Percentiles rank a stretch among this genome's conserved stretches.
phyloP scores from a whole-genome alignment of 2,797 vertebrate genomes.

The Pseudochirops cupreus region DNA sequence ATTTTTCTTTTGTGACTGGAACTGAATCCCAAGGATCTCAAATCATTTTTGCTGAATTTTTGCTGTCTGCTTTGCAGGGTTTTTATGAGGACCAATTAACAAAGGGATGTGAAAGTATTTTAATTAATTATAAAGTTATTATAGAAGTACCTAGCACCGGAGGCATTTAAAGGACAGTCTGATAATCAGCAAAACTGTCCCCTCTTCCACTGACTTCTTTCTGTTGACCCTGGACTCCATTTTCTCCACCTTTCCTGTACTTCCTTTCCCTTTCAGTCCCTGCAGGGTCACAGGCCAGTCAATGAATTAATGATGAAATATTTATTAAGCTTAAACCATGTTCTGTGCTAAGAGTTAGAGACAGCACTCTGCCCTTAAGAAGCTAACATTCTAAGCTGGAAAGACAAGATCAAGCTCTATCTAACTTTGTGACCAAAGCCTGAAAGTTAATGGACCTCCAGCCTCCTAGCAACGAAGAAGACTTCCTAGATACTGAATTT shows the following conservation, averaged over 20 bases:
- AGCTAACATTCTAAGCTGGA: not conserved
- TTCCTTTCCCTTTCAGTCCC: not conserved
- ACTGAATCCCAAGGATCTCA: not conserved
- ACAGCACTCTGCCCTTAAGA: not conserved
- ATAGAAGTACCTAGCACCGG: not conserved
- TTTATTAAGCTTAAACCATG: not conserved
- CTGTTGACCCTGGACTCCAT: not conserved
- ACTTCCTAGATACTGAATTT: not conserved
- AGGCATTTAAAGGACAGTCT: not conserved
- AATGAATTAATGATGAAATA: not conserved
- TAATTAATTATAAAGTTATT: not conserved
- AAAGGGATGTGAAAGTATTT: not conserved
- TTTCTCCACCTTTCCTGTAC: not conserved
- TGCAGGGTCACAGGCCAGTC: not conserved
- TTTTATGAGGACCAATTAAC: not conserved
- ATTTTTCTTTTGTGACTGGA: slow-evolving; percentile 1
- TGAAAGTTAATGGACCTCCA: not conserved
- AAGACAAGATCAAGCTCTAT: not conserved
- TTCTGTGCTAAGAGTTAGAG: not conserved
- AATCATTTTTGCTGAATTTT: slow-evolving; percentile 12
- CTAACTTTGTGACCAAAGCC: not conserved
- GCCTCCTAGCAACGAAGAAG: not conserved
- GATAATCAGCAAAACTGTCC: not conserved
- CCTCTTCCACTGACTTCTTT: not conserved
- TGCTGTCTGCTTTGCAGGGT: not conserved